Evolutionary conservation across 2,888 invertebrate genomes (phyloP), one percentile per base, ranked within the genome.

Genomic region (Parapristionchus giblindavisi): DNA sequence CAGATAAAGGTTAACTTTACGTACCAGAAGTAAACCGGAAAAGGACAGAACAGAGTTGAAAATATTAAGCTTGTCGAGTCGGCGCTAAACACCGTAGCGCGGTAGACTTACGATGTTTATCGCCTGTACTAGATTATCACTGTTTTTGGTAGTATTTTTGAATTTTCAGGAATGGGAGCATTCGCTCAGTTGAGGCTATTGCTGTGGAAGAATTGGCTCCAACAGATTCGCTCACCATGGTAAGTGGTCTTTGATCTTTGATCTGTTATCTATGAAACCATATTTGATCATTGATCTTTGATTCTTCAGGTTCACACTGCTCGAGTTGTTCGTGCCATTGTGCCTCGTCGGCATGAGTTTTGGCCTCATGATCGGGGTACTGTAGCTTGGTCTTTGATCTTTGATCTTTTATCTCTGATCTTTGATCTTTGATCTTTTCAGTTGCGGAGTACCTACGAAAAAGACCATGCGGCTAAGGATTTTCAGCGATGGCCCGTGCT

Each of bases 141-240:
- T n/a, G n/a, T n/a, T n/a, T n/a, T n/a, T n/a, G n/a, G n/a, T n/a
- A n/a, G n/a, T n/a, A n/a, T n/a, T n/a, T n/a, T n/a, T 48, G 17
- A 48, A 14, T 48, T 14, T 48, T 11, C 58, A 58, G 58, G 34
- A 21, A 85, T 85, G 85, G 83, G 84, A 52, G 80, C 81, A n/a
- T 80, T 84, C 52, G 61, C 80, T 71, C 86, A 86, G 76, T 76
- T 86, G 32, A 78, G 84, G 40, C 78, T 85, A 43, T 78, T 86
- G 66, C 75, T 85, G 70, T 86, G 86, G 86, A 86, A 85, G 74
- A 86, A 86, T 70, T 76, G 77, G 61, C 70, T 84, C 4, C 79
- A 78, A 56, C 85, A 85, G 76, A 68, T 76, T 5, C 76, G 82
- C 6, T 83, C 79, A 24, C 81, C 78, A 68, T 71, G 75, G 77